phyloP scores from a whole-genome alignment of 2,797 vertebrate species.

The Helarctos malayanus region DNA sequence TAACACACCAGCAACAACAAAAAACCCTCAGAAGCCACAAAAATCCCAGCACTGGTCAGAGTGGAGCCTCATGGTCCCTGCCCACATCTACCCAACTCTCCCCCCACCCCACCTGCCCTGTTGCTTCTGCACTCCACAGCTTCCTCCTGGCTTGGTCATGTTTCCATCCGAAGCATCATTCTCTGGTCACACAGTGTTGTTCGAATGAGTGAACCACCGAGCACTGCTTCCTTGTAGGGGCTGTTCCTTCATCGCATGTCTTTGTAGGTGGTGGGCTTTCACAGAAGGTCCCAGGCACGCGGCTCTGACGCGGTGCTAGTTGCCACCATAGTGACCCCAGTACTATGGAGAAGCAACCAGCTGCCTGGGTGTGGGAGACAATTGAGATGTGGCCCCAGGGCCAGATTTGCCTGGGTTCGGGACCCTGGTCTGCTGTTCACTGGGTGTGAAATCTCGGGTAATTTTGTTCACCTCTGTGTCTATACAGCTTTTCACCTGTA shows the following conservation, averaged over 20 bases:
- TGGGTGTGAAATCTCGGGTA: not conserved
- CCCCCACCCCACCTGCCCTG: rapidly evolving
- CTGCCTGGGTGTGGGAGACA: not conserved
- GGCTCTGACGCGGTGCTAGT: not conserved
- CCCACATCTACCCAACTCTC: not conserved
- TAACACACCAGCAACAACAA: not conserved
- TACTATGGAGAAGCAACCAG: not conserved
- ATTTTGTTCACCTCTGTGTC: not conserved
- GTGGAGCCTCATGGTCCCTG: not conserved
- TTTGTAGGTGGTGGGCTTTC: not conserved
- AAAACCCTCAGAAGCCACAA: not conserved
- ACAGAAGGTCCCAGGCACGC: not conserved
- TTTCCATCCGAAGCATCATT: not conserved
- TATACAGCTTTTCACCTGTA: not conserved
- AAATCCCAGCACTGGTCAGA: not conserved
- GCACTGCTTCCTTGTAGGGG: not conserved
- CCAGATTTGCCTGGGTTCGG: not conserved
- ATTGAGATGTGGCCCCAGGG: too few species aligned
- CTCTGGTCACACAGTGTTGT: not conserved
- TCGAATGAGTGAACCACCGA: not conserved
- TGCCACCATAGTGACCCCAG: not conserved
- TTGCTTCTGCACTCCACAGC: too few species aligned
- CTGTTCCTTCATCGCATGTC: not conserved
- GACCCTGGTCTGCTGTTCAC: not conserved
- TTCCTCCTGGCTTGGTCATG: not conserved